These are phyloP conservation scores for Ophion slaviceki DNA, from an alignment of 2,888 invertebrate genomes.

Conservation along the genomic window DNA sequence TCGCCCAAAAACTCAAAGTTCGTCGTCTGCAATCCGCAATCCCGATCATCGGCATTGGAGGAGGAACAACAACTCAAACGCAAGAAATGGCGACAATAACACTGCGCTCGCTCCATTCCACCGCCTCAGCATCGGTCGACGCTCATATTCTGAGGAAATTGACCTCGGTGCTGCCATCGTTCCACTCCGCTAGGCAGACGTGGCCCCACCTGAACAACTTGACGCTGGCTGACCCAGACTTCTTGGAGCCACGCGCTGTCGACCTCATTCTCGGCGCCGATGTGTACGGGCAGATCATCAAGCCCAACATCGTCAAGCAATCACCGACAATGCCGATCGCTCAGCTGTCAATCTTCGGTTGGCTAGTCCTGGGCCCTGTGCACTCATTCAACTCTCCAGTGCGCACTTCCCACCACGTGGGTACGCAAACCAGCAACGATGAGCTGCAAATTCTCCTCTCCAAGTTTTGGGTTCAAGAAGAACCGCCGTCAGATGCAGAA, in stretches of 20 bases:
- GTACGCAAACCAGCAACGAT: neutral
- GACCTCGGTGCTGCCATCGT: conserved; percentile 52
- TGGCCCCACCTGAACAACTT: conserved; percentile 59
- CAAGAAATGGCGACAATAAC: conserved; percentile 26
- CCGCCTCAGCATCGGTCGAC: neutral
- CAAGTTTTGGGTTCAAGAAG: conserved; percentile 53
- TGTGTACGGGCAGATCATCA: conserved; percentile 57
- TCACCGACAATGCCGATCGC: conserved; percentile 53
- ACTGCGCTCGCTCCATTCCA: neutral
- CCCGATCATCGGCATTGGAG: conserved; percentile 47
- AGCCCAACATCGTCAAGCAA: conserved; percentile 55
- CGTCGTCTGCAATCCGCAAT: neutral
- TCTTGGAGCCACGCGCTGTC: conserved; percentile 46
- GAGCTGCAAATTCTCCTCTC: conserved; percentile 23
- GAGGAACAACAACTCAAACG: conserved; percentile 31
- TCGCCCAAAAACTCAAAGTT: conserved; percentile 25
- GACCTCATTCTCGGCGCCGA: conserved; percentile 67
- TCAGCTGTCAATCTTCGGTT: conserved; percentile 52
- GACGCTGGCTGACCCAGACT: conserved; percentile 63
- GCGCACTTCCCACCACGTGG: neutral
- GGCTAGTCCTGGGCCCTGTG: conserved; percentile 49
- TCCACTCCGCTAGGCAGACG: neutral
- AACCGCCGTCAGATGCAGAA: neutral
- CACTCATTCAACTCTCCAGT: neutral
- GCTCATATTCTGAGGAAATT: conserved; percentile 43